A percentile compares a stretch with the other conserved stretches of the same genome.
Evolutionary conservation across 2,888 invertebrate genomes (phyloP).

Genomic region (Melipona beecheii): DNA sequence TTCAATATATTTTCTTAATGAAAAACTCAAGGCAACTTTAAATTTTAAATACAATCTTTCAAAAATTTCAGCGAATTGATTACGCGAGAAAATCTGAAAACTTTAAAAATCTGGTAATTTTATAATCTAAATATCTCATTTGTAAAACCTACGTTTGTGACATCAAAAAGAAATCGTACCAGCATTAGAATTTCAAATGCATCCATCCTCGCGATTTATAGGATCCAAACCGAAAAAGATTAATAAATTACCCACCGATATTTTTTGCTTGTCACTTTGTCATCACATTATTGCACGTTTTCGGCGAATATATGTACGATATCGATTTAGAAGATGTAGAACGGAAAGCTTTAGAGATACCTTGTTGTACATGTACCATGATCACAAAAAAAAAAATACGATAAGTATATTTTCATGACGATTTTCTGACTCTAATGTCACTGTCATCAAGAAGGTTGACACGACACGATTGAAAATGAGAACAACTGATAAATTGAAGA

Average conservation of each 20-base stretch:
- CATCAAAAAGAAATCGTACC: too few relatives aligned
- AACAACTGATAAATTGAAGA: neutral
- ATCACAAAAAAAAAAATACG: neutral
- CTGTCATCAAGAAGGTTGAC: too few relatives aligned
- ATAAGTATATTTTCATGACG: too few relatives aligned
- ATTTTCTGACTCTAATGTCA: too few relatives aligned
- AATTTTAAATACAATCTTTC: neutral
- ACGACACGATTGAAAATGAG: neutral
- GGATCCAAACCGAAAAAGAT: constrained; percentile 11
- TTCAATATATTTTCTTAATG: neutral
- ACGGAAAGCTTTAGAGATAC: neutral
- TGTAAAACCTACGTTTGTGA: too few relatives aligned
- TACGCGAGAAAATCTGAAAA: too few relatives aligned
- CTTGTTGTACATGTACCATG: neutral
- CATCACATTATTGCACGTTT: constrained; percentile 22
- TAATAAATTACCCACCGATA: constrained; percentile 2
- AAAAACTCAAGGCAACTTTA: neutral
- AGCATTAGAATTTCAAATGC: neutral
- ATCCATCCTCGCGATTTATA: neutral
- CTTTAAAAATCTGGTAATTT: too few relatives aligned
- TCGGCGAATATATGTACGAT: neutral
- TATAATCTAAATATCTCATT: too few relatives aligned
- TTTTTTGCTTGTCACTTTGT: constrained; percentile 16
- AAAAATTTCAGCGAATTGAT: neutral
- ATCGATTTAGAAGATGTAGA: constrained; percentile 33